Evolutionary conservation across 2,888 invertebrate species (phyloP).

Genomic region (Cryptus armator): DNA sequence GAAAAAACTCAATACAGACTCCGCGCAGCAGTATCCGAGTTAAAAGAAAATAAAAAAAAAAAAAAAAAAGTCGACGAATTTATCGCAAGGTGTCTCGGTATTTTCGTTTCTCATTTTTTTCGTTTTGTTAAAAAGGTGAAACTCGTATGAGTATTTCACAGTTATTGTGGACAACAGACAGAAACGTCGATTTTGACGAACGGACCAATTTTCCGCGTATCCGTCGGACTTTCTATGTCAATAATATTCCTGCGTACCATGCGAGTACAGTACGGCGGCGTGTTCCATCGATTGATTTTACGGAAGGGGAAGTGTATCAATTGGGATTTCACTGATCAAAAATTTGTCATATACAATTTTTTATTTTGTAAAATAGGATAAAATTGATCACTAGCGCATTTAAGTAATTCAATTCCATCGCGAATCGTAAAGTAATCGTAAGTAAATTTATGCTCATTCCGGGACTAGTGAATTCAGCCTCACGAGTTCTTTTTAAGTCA

Average conservation of each 20-base stretch:
- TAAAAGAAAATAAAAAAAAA: background rate
- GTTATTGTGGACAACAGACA: conserved; percentile 13
- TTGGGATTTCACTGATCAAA: background rate
- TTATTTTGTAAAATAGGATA: conserved; percentile 49
- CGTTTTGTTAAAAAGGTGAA: background rate
- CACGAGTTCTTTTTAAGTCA: conserved; percentile 24
- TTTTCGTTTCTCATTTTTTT: background rate
- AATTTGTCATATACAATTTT: conserved; percentile 20
- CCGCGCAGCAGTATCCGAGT: background rate
- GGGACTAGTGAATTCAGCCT: conserved; percentile 59
- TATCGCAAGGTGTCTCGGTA: conserved; percentile 30
- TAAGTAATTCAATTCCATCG: conserved; percentile 25
- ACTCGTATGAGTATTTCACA: conserved; percentile 12
- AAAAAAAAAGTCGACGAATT: conserved; percentile 34
- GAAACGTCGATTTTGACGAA: conserved; percentile 33
- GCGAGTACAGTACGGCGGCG: background rate
- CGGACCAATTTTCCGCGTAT: conserved; percentile 27
- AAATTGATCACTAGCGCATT: conserved; percentile 15
- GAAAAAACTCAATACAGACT: conserved; percentile 23
- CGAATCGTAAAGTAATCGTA: conserved; percentile 32
- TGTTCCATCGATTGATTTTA: conserved; percentile 12
- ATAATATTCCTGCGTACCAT: conserved; percentile 3
- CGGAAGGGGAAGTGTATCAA: background rate
- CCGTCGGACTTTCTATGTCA: background rate
- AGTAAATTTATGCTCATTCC: conserved; percentile 33